Evolutionary conservation across 2,113 vertebrate genomes (phyloP).

Genomic region (Siniperca knerii): DNA sequence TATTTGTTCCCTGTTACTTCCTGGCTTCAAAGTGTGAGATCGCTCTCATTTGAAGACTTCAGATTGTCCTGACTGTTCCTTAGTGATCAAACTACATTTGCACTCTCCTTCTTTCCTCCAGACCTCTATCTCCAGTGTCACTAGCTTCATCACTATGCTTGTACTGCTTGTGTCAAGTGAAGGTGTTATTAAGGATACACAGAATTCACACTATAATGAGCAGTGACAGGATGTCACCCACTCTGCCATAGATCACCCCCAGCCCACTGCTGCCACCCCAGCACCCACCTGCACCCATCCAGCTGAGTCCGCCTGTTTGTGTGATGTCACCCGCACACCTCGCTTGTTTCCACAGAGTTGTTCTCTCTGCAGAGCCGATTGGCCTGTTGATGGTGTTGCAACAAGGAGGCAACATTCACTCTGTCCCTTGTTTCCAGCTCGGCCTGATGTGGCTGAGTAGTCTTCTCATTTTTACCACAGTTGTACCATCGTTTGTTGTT

Average conservation of each 20-base stretch:
- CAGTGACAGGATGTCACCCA: slow-evolving; percentile 77
- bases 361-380: slow-evolving; percentile 14
- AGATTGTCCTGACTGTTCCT: slow-evolving; percentile 8
- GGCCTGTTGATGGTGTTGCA: slow-evolving; percentile 45
- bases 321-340: slow-evolving; percentile 56
- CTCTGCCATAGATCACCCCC: slow-evolving; percentile 66
- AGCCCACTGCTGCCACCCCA: slow-evolving; percentile 55
- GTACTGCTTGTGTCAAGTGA: slow-evolving; percentile 48
- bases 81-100: slow-evolving; percentile 30
- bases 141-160: slow-evolving; percentile 31
- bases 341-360: slow-evolving; percentile 9
- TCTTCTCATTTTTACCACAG: slow-evolving; percentile 23
- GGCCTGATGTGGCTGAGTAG: not conserved
- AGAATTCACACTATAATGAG: slow-evolving; percentile 76
- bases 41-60: slow-evolving; percentile 32
- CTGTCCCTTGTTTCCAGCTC: not conserved
- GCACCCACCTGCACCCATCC: slow-evolving; percentile 77
- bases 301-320: slow-evolving; percentile 69
- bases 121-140: slow-evolving; percentile 42
- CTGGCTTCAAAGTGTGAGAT: slow-evolving; percentile 23
- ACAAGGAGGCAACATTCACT: slow-evolving; percentile 34
- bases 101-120: slow-evolving; percentile 12
- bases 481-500: slow-evolving; percentile 26
- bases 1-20: slow-evolving; percentile 41
- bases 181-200: slow-evolving; percentile 63